Evolutionary conservation across 2,888 invertebrate genomes (phyloP).

Genomic region (Sepioteuthis lessoniana): DNA sequence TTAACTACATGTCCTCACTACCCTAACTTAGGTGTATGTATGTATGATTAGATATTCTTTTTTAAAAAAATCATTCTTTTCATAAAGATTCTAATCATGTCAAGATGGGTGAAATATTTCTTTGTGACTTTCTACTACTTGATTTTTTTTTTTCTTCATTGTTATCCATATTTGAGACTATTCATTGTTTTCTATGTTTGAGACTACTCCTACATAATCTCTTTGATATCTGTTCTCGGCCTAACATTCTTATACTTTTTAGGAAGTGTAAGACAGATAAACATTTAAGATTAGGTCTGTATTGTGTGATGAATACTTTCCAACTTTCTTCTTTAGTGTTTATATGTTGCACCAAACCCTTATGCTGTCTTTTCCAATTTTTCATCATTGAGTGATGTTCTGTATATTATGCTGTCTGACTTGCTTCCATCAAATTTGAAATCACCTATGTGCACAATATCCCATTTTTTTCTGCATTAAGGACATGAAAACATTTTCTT

Average conservation of each 20-base stretch:
- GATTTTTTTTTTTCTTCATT: no score
- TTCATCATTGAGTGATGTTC: neutral
- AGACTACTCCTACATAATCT: no score
- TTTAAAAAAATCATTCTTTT: no score
- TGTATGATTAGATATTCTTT: no score
- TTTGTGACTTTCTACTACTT: no score
- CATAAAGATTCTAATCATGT: no score
- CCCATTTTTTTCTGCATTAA: neutral
- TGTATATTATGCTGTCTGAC: neutral
- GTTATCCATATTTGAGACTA: no score
- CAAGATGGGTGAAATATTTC: no score
- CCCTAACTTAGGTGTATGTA: no score
- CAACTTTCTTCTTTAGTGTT: neutral
- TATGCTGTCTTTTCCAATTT: neutral
- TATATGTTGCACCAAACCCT: neutral
- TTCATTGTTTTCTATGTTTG: no score
- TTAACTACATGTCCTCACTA: no score
- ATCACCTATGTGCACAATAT: neutral
- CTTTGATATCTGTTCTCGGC: no score
- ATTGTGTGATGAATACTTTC: neutral
- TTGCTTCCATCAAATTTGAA: neutral
- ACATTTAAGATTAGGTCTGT: neutral
- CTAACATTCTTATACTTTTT: neutral
- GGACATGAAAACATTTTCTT: neutral
- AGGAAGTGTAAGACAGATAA: neutral